Conservation (phyloP, 35 echinoderm and acorn worm genomes). For the Apostichopus japonicus region DNA sequence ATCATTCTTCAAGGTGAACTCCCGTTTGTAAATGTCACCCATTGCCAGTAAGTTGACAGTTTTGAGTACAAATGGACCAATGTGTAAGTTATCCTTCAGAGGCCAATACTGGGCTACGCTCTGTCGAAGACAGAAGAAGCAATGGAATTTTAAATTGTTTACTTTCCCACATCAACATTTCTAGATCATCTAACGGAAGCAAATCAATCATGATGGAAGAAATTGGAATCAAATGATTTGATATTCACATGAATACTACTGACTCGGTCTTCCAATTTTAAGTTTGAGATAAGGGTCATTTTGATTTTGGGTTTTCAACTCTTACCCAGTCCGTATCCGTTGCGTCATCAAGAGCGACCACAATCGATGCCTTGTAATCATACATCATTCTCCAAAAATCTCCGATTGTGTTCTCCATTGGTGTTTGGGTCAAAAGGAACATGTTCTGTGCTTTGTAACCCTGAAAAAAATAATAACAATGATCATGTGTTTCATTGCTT, state of each 20-base stretch:
- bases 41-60: background rate
- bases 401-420: constrained; percentile 64
- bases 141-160: too few relatives aligned
- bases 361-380: constrained; percentile 66
- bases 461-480: constrained; percentile 24
- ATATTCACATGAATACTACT: too few relatives aligned
- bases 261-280: too few relatives aligned
- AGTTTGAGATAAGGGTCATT: too few relatives aligned
- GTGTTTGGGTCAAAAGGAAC: constrained; percentile 77
- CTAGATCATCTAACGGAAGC: too few relatives aligned
- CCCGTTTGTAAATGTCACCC: background rate
- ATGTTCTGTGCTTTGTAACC: constrained; percentile 75
- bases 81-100: background rate
- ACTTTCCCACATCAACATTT: too few relatives aligned
- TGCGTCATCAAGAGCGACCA: constrained; percentile 74
- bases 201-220: too few relatives aligned
- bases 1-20: background rate
- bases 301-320: background rate
- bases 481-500: too few relatives aligned
- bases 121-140: too few relatives aligned
- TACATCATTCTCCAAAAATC: constrained; percentile 87
- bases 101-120: constrained; percentile 19
- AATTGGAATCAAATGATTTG: too few relatives aligned
- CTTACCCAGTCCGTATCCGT: constrained; percentile 40
- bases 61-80: background rate